These are phyloP conservation scores for Notodonta ziczac DNA, from an alignment of 2,888 invertebrate species.

Conservation along the genomic window DNA sequence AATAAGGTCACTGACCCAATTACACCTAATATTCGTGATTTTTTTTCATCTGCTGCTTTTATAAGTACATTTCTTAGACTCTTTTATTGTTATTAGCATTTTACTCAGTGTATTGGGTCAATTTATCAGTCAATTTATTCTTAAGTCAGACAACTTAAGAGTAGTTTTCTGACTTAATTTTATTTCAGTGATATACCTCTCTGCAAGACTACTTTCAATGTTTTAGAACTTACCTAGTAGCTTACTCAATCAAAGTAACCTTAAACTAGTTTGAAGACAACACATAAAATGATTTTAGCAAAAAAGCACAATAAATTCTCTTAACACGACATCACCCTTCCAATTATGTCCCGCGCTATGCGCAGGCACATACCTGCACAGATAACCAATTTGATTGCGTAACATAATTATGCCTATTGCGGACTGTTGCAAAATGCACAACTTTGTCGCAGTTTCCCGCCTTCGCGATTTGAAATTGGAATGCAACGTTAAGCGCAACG, in stretches of 20 bases:
- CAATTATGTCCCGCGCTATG: slow-evolving; percentile 40
- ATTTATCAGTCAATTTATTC: too few species aligned
- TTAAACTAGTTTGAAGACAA: slow-evolving; percentile 11
- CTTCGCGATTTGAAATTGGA: slow-evolving; percentile 82
- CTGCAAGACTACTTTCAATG: slow-evolving; percentile 1
- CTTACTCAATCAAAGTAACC: not conserved
- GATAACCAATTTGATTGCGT: slow-evolving; percentile 64
- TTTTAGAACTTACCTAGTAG: not conserved
- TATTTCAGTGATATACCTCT: too few species aligned
- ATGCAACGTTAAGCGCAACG: slow-evolving; percentile 81
- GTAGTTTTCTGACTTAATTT: too few species aligned
- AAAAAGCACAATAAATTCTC: slow-evolving; percentile 40
- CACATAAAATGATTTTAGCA: slow-evolving; percentile 7
- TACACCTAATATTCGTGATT: too few species aligned
- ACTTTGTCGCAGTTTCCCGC: slow-evolving; percentile 77
- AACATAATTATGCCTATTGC: slow-evolving; percentile 68
- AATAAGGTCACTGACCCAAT: too few species aligned
- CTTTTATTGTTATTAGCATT: too few species aligned
- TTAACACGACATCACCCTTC: slow-evolving; percentile 31
- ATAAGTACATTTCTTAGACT: too few species aligned
- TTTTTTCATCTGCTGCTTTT: too few species aligned
- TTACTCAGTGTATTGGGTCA: too few species aligned
- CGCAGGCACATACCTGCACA: slow-evolving; percentile 44
- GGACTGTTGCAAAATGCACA: slow-evolving; percentile 67
- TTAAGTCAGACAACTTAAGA: too few species aligned